Evolutionary conservation across 2,888 invertebrate species (phyloP).

Genomic region (Caenorhabditis afra): DNA sequence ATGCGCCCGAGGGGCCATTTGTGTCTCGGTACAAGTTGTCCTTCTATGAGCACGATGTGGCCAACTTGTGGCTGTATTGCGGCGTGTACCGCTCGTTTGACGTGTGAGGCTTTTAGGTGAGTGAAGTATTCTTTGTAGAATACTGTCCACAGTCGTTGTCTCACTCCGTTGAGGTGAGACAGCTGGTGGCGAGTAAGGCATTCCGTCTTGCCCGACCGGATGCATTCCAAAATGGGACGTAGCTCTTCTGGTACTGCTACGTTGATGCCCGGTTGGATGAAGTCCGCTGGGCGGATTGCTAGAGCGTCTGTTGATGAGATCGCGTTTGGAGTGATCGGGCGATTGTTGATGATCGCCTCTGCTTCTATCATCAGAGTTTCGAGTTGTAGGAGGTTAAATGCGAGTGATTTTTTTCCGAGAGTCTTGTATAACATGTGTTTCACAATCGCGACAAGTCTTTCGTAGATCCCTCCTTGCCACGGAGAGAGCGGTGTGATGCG

Average conservation of each 20-base stretch:
- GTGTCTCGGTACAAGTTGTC: not conserved
- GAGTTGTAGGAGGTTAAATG: not conserved
- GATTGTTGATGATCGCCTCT: conserved; percentile 16
- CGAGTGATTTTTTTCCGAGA: not conserved
- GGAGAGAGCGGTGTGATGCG: conserved; percentile 81
- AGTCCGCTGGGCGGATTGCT: conserved; percentile 7
- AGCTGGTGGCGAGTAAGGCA: not conserved
- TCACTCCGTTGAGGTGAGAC: too few relatives aligned
- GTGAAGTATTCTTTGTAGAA: too few relatives aligned
- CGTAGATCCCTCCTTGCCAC: conserved; percentile 82
- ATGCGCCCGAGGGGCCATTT: not conserved
- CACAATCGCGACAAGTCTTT: conserved; percentile 80
- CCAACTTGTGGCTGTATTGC: not conserved
- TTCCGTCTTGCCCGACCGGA: not conserved
- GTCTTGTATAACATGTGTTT: conserved; percentile 4
- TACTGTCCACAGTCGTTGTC: too few relatives aligned
- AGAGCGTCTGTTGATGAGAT: not conserved
- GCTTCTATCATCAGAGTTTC: not conserved
- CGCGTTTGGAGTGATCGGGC: conserved; percentile 1
- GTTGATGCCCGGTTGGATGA: not conserved
- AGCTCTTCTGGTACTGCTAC: not conserved
- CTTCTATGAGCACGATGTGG: not conserved
- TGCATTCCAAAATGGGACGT: too few relatives aligned
- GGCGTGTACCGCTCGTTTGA: not conserved
- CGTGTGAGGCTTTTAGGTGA: too few relatives aligned